Percentiles rank a stretch among this genome's conserved stretches.
Evolutionary conservation across 2,888 invertebrate species (phyloP).

Genomic region (Noctua janthe): DNA sequence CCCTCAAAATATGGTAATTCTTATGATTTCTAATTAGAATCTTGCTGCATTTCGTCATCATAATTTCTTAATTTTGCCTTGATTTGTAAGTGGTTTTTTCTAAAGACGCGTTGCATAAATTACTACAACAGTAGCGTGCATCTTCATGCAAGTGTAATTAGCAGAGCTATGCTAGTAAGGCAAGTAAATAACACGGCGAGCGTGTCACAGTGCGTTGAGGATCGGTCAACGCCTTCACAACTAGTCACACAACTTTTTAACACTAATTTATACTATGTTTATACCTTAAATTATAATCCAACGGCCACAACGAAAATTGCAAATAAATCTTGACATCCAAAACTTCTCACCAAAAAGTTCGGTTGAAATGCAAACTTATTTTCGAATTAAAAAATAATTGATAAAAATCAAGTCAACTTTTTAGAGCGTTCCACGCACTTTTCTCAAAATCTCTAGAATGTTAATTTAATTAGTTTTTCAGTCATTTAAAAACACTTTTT

Average conservation of each 20-base stretch:
- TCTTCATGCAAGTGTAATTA: conserved; percentile 57
- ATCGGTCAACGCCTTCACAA: conserved; percentile 78
- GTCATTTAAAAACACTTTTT: not conserved
- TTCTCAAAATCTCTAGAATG: not conserved
- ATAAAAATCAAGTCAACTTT: not conserved
- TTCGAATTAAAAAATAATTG: not conserved
- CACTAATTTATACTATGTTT: conserved; percentile 25
- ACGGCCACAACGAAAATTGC: conserved; percentile 18
- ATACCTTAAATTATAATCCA: conserved; percentile 55
- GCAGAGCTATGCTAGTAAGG: conserved; percentile 63
- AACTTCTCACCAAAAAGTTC: conserved; percentile 52
- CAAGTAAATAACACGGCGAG: conserved; percentile 58
- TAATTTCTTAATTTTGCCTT: conserved; percentile 25
- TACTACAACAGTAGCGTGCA: conserved; percentile 39
- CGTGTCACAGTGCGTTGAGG: conserved; percentile 67
- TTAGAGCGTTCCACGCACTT: conserved; percentile 22
- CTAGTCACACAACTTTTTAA: conserved; percentile 70
- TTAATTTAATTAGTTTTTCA: not conserved
- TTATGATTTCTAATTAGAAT: conserved; percentile 35
- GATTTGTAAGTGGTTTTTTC: not conserved
- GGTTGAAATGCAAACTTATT: conserved; percentile 24
- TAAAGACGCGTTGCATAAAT: conserved; percentile 20
- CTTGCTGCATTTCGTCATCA: not conserved
- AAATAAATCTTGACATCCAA: conserved; percentile 30
- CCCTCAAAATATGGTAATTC: not conserved